These are phyloP conservation scores for Zoanthus sansibaricus DNA, from an alignment of 92 coral and sea anemone genomes.

Conservation along the genomic window DNA sequence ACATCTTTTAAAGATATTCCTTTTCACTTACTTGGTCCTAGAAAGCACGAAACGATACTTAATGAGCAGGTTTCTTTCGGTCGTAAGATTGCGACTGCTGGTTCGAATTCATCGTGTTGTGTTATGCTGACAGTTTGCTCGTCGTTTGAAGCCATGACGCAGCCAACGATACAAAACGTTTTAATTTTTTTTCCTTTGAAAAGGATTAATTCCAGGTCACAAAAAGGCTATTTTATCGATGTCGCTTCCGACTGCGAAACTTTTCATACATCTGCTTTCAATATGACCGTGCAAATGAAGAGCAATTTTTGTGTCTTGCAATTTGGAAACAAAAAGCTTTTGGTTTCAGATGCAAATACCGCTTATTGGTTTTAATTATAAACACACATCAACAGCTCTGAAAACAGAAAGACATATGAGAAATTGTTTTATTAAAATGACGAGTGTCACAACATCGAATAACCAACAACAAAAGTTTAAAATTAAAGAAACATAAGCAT, in stretches of 20 bases:
- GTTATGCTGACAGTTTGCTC: constrained; percentile 27
- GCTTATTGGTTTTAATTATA: constrained; percentile 25
- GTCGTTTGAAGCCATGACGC: constrained; percentile 3
- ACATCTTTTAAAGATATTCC: neutral
- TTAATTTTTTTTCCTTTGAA: neutral
- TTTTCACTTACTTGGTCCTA: constrained; percentile 24
- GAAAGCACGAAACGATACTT: constrained; percentile 34
- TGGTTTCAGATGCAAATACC: neutral
- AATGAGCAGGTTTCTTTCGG: constrained; percentile 38
- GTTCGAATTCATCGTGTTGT: constrained; percentile 20
- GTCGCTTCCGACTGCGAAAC: no score
- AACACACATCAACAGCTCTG: constrained; percentile 6
- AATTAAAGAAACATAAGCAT: neutral
- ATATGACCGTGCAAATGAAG: neutral
- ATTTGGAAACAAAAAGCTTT: neutral
- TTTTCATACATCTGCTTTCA: neutral
- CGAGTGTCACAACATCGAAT: constrained; percentile 8
- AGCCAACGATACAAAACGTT: no score
- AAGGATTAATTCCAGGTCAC: neutral
- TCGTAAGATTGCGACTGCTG: constrained; percentile 22
- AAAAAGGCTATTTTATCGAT: neutral
- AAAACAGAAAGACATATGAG: constrained; percentile 15
- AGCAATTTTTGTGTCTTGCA: neutral
- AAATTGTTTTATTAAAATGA: neutral
- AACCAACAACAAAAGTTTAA: neutral